Evolutionary conservation across 2,113 vertebrate genomes (phyloP).

Genomic region (Panurus biarmicus): DNA sequence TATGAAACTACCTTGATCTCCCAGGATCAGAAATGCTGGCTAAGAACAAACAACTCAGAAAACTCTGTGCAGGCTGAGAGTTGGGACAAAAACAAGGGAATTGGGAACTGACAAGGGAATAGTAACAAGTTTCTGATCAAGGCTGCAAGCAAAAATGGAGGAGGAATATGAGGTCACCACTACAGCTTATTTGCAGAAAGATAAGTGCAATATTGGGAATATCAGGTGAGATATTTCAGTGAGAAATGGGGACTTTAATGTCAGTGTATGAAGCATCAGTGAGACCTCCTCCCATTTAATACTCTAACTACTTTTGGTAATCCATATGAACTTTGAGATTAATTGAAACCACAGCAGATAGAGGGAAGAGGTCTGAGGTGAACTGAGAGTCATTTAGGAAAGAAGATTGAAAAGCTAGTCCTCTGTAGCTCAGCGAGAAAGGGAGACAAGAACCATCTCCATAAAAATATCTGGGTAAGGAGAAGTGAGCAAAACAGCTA

Average conservation of each 20-base stretch:
- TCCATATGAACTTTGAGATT: background rate
- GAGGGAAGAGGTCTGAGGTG: conserved; percentile 9
- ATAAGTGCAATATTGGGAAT: background rate
- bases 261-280: background rate
- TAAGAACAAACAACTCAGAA: conserved; percentile 10
- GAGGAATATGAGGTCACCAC: background rate
- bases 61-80: background rate
- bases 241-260: background rate
- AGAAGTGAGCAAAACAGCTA: background rate
- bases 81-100: background rate
- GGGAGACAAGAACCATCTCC: background rate
- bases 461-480: background rate
- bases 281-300: background rate
- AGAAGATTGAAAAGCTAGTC: conserved; percentile 13
- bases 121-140: background rate
- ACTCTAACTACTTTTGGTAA: background rate
- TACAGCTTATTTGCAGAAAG: background rate
- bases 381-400: conserved; percentile 3
- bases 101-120: background rate
- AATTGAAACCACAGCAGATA: background rate
- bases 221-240: background rate
- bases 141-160: background rate
- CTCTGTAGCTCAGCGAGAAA: background rate
- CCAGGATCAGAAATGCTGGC: background rate
- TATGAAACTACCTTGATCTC: conserved; percentile 40